These are phyloP conservation scores for Galeopterus variegatus DNA, from an alignment of 2,113 vertebrate genomes.

Conservation along the genomic window DNA sequence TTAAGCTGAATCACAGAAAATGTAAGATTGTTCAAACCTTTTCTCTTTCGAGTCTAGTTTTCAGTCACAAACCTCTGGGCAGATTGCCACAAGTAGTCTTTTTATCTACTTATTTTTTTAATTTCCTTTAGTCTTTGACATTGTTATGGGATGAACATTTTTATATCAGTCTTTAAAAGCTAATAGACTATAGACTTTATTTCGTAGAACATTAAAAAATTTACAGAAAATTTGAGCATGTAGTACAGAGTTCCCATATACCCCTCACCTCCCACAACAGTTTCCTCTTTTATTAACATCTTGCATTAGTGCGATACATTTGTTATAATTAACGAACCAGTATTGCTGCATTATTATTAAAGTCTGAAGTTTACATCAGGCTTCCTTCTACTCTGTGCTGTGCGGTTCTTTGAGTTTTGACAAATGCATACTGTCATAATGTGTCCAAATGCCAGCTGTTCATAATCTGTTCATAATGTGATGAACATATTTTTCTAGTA, in stretches of 20 bases:
- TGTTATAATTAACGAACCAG: background rate
- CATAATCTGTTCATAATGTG: background rate
- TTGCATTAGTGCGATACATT: background rate
- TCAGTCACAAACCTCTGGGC: background rate
- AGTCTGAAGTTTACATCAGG: background rate
- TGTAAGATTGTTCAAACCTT: background rate
- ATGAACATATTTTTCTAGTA: background rate
- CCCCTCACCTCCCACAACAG: background rate
- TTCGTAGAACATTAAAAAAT: background rate
- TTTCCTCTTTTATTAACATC: background rate
- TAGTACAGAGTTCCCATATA: background rate
- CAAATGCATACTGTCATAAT: background rate
- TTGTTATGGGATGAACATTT: background rate
- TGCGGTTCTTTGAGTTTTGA: background rate
- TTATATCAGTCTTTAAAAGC: background rate
- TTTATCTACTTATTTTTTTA: background rate
- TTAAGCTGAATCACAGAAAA: background rate
- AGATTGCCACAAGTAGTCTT: background rate
- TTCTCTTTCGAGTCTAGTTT: background rate
- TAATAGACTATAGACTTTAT: background rate
- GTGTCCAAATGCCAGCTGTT: background rate
- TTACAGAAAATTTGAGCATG: background rate
- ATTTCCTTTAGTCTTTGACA: background rate
- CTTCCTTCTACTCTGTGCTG: background rate
- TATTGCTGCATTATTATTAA: background rate